Conservation (phyloP, 2,797 vertebrate genomes). For the Melanotaenia parkinsoni region DNA sequence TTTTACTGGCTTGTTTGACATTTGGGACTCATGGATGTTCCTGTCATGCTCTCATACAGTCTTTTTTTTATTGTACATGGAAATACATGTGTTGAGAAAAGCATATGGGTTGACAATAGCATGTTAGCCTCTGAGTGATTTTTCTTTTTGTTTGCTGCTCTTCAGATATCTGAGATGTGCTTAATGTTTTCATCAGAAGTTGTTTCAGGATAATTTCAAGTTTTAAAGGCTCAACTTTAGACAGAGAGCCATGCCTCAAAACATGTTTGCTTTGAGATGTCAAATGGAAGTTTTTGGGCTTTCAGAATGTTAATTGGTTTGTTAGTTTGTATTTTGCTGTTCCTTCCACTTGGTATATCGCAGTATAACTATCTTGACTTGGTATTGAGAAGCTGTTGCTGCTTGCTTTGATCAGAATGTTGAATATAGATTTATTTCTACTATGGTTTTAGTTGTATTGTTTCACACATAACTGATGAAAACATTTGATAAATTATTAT, state of each 20-base stretch:
- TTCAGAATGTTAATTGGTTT: slow-evolving; percentile 65
- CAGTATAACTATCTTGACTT: slow-evolving; percentile 57
- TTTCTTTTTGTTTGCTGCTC: slow-evolving; percentile 5
- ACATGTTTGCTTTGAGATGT: slow-evolving; percentile 25
- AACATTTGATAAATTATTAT: too few relatives aligned
- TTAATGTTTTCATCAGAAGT: slow-evolving; percentile 33
- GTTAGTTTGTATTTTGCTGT: slow-evolving; percentile 54
- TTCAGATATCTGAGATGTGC: slow-evolving; percentile 1
- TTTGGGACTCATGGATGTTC: not conserved
- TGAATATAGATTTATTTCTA: slow-evolving; percentile 2
- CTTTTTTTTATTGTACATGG: not conserved
- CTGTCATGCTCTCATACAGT: not conserved
- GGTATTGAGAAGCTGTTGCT: slow-evolving; percentile 50
- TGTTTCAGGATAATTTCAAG: slow-evolving; percentile 41
- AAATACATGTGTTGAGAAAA: slow-evolving; percentile 4
- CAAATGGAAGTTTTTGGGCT: slow-evolving; percentile 45
- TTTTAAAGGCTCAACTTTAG: slow-evolving; percentile 42
- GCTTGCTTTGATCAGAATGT: slow-evolving; percentile 9
- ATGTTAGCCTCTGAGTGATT: slow-evolving; percentile 5
- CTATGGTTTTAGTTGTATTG: not conserved
- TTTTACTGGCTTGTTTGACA: not conserved
- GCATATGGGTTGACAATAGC: slow-evolving; percentile 12
- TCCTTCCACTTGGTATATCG: slow-evolving; percentile 51
- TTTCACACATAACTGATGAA: not conserved
- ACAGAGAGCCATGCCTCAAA: slow-evolving; percentile 35